Conservation (phyloP, 2,797 vertebrate genomes). For the Halcyon leucocephala region DNA sequence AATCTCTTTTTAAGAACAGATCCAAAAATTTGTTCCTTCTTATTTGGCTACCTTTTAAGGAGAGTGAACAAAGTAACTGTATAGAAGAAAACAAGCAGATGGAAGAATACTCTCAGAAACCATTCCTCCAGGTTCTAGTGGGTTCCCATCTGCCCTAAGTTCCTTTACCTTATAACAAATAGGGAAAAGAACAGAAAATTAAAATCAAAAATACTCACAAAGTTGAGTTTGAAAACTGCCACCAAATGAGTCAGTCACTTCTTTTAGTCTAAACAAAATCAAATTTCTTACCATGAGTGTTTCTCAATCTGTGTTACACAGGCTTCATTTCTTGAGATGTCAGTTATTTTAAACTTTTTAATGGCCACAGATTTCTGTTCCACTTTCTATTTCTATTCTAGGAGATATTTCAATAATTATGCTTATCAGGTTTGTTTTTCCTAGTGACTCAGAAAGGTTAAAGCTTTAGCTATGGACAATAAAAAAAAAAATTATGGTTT, state of each 20-base stretch:
- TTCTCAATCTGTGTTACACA: neutral
- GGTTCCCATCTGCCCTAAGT: neutral
- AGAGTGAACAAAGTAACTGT: neutral
- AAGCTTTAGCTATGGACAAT: neutral
- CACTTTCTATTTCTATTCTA: neutral
- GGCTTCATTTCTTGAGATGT: neutral
- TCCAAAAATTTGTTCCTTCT: slow-evolving; percentile 13
- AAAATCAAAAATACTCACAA: neutral
- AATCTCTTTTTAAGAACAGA: neutral
- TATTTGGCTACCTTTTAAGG: slow-evolving; percentile 21
- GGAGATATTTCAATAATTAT: neutral
- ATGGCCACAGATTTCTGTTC: neutral
- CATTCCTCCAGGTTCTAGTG: neutral
- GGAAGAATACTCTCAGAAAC: slow-evolving; percentile 12
- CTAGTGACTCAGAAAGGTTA: neutral
- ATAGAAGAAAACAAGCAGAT: slow-evolving; percentile 42
- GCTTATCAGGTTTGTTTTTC: neutral
- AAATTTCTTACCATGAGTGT: neutral
- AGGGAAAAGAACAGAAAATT: neutral
- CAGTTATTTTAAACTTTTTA: neutral
- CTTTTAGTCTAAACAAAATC: neutral
- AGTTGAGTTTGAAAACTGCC: neutral
- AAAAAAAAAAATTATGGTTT: neutral
- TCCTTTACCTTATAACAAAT: slow-evolving; percentile 15
- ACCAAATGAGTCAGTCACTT: neutral